These are phyloP conservation scores for Gerosis bhagava DNA, from an alignment of 2,888 invertebrate species.

Conservation along the genomic window DNA sequence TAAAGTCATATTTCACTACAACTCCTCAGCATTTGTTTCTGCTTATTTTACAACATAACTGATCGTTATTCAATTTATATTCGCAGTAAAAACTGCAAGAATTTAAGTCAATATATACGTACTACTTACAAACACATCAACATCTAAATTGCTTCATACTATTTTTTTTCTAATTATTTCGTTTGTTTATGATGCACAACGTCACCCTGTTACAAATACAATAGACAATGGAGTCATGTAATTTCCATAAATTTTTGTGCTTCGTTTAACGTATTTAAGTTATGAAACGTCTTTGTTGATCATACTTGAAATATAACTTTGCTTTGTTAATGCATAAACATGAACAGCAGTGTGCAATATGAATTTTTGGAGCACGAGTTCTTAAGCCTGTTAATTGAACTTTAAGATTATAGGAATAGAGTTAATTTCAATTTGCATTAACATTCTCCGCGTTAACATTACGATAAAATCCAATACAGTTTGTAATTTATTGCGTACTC, in stretches of 20 bases:
- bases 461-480: no score
- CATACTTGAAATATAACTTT: constrained; percentile 4
- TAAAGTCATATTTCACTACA: no score
- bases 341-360: neutral
- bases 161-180: constrained; percentile 17
- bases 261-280: constrained; percentile 24
- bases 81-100: no score
- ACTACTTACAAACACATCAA: no score
- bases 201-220: constrained; percentile 18
- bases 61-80: no score
- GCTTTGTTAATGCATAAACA: constrained; percentile 8
- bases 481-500: constrained; percentile 7
- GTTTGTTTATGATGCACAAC: constrained; percentile 18
- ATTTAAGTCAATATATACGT: no score
- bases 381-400: neutral
- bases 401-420: neutral
- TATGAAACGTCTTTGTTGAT: constrained; percentile 25
- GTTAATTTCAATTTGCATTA: neutral
- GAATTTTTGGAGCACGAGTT: constrained; percentile 2
- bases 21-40: no score
- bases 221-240: constrained; percentile 26
- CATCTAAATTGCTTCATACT: constrained; percentile 9
- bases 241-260: constrained; percentile 27
- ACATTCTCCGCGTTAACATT: no score
- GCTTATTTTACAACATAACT: no score